Conservation (phyloP, 2,888 invertebrate genomes). For the Cephus spinipes region DNA sequence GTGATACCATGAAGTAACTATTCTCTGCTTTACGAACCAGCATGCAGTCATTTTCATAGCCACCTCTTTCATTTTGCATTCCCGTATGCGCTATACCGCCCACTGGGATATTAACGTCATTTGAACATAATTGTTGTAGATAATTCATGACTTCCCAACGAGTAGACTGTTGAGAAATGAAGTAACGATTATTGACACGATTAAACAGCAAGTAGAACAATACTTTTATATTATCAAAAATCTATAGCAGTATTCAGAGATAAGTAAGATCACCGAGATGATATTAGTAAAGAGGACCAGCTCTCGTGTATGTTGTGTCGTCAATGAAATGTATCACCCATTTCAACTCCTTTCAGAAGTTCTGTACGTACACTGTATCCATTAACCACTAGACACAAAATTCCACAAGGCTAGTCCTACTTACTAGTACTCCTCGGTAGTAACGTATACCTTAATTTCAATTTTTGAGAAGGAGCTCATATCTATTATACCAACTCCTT, state of each 20-base stretch:
- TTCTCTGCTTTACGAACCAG: constrained; percentile 74
- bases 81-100: constrained; percentile 77
- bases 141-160: constrained; percentile 73
- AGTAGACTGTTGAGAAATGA: constrained; percentile 67
- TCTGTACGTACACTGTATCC: not conserved
- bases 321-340: not conserved
- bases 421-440: too few species aligned
- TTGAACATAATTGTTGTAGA: constrained; percentile 76
- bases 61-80: constrained; percentile 78
- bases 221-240: not conserved
- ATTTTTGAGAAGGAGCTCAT: constrained; percentile 85
- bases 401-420: too few species aligned
- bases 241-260: constrained; percentile 18
- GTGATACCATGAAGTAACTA: constrained; percentile 83
- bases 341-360: not conserved
- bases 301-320: not conserved
- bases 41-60: constrained; percentile 81
- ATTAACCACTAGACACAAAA: too few species aligned
- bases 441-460: constrained; percentile 73
- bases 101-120: constrained; percentile 74
- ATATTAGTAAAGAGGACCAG: not conserved
- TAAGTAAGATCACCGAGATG: constrained; percentile 4
- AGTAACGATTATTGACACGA: constrained; percentile 3
- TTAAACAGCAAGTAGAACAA: not conserved
- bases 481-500: constrained; percentile 82